A percentile compares a stretch with the other conserved stretches of the same genome.
These are phyloP conservation scores for Seriola rivoliana DNA, from an alignment of 2,113 vertebrate genomes.

Conservation along the genomic window DNA sequence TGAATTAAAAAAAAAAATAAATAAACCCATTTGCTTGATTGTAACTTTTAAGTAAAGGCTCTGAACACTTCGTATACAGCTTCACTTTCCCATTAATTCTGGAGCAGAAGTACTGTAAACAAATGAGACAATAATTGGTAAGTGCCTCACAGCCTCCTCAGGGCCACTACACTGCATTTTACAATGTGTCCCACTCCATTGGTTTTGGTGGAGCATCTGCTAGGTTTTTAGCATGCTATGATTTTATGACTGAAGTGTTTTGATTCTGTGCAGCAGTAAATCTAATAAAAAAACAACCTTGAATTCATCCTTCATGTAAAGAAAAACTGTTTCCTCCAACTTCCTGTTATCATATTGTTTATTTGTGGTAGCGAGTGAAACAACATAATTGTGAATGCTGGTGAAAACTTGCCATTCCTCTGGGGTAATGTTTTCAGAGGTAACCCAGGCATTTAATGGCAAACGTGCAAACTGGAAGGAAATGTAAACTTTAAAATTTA, in stretches of 20 bases:
- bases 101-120: slow-evolving; percentile 28
- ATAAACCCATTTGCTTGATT: background rate
- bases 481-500: slow-evolving; percentile 29
- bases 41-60: slow-evolving; percentile 10
- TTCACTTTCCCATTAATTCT: slow-evolving; percentile 22
- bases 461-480: slow-evolving; percentile 15
- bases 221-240: background rate
- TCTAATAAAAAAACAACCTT: background rate
- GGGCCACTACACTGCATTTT: background rate
- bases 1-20: background rate
- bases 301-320: background rate
- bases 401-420: background rate
- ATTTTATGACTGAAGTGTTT: background rate
- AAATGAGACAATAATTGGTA: slow-evolving; percentile 16
- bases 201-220: slow-evolving; percentile 6
- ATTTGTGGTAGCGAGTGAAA: background rate
- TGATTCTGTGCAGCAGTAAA: background rate
- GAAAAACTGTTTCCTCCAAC: background rate
- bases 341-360: background rate
- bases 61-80: background rate
- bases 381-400: background rate
- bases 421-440: background rate
- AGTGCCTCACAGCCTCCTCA: slow-evolving; percentile 5
- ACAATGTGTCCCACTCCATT: background rate
- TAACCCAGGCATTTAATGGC: background rate